Percentiles rank a stretch among this genome's conserved stretches.
Evolutionary conservation across 1,140 invertebrate genomes (phyloP).

Genomic region (Platyscapa corneri): DNA sequence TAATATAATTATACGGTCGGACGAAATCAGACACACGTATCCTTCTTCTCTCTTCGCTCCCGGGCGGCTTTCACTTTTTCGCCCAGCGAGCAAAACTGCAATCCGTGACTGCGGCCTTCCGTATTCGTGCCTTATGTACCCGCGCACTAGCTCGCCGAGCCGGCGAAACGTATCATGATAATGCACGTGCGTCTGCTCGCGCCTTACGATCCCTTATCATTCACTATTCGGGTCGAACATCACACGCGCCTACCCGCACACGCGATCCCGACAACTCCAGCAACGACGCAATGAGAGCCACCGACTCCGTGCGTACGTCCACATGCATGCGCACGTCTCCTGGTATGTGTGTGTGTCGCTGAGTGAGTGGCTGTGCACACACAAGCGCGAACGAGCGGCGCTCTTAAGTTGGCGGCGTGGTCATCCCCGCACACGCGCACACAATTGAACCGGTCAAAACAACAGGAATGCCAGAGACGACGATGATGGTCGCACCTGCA

Average conservation of each 20-base stretch:
- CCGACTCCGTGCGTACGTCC: background rate
- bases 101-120: too few species aligned
- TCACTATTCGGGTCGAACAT: conserved; percentile 40
- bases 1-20: too few species aligned
- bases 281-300: background rate
- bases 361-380: background rate
- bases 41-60: background rate
- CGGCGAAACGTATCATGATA: conserved; percentile 3
- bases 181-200: conserved; percentile 13
- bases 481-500: background rate
- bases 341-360: background rate
- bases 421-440: background rate
- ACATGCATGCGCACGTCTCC: too few species aligned
- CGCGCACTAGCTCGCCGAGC: background rate
- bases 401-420: background rate
- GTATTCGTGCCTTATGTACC: background rate
- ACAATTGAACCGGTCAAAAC: too few species aligned
- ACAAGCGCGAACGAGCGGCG: too few species aligned
- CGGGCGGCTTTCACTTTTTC: conserved; percentile 6
- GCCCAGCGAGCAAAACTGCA: background rate
- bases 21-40: background rate
- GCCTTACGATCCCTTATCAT: conserved; percentile 11
- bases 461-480: background rate
- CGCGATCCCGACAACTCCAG: too few species aligned
- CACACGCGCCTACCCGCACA: background rate